A percentile compares a stretch with the other conserved stretches of the same genome.
These are phyloP conservation scores for Microcaecilia unicolor DNA, from an alignment of 2,797 vertebrate genomes.

Conservation along the genomic window DNA sequence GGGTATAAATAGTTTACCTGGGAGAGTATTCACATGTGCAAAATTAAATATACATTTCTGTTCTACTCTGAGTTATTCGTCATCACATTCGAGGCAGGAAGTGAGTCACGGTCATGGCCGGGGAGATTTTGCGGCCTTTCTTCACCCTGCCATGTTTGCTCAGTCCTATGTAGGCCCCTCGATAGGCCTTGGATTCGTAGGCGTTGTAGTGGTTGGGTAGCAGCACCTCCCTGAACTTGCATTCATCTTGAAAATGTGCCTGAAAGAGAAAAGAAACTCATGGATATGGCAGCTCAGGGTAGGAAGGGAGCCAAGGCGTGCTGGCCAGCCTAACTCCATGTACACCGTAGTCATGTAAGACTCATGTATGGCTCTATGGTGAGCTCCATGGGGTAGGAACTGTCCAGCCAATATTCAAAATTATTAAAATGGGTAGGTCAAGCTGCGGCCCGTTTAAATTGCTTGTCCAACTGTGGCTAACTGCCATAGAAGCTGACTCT, in stretches of 20 bases:
- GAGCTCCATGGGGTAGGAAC: too few species aligned
- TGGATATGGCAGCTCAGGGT: too few species aligned
- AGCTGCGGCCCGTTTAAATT: too few species aligned
- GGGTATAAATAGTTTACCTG: slow-evolving; percentile 61
- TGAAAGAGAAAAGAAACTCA: slow-evolving; percentile 34
- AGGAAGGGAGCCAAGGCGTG: too few species aligned
- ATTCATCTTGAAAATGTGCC: slow-evolving; percentile 86
- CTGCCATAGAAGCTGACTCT: too few species aligned
- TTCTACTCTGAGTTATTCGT: neutral
- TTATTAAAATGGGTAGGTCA: too few species aligned
- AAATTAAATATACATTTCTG: slow-evolving; percentile 52
- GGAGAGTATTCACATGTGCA: slow-evolving; percentile 74
- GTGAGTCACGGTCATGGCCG: slow-evolving; percentile 88
- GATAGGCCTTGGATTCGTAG: slow-evolving; percentile 76
- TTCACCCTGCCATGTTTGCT: slow-evolving; percentile 87
- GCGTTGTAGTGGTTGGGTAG: slow-evolving; percentile 96
- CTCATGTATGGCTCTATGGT: too few species aligned
- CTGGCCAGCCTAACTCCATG: too few species aligned
- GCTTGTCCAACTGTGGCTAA: too few species aligned
- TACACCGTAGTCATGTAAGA: too few species aligned
- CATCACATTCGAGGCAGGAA: slow-evolving; percentile 89
- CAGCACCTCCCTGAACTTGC: slow-evolving; percentile 88
- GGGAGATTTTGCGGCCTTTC: slow-evolving; percentile 82
- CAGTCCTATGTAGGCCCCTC: slow-evolving; percentile 81
- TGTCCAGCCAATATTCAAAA: too few species aligned